Base-by-base conservation (phyloP, 2,797 vertebrate genomes). In the Brachymystax lenok region DNA sequence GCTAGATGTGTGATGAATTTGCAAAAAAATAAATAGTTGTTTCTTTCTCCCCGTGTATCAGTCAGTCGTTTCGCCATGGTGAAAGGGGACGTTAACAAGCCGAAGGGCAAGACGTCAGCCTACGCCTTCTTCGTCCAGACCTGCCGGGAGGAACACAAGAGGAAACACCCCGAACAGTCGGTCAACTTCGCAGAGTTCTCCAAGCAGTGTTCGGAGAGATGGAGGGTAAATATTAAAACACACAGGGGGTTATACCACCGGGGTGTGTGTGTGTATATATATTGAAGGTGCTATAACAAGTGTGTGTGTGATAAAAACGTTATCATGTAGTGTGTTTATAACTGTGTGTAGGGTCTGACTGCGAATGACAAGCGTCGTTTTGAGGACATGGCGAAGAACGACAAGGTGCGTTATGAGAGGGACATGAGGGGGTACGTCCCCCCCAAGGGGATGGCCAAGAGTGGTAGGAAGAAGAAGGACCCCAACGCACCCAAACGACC, bases 121-220 rank as follows among this genome's bases (percentile, higher is more conserved):
- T 98, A 98, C 30, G 97, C 97, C 7, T 98, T 96, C 92, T 98
- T 98, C 69, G 96, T 98, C 80, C 96, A 98, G 89, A 98, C 96
- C 0, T 98, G 96, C 89, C 89, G 96, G 8, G 97, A 98, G 67
- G 97, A 98, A 73, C 97, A 98, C 87, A 96, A 97, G 73, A 96
- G 96, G 92, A 98, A 98, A 12, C 94, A 95, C 85, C 97, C 97
- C 0, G 97, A 97, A 79, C 94, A 96, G 10, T 95, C 95, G 0
- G 96, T 98, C 79, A 97, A 98, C 92, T 98, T 98, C 19, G 92
- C 96, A 0, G 96, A 97, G 85, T 98, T 98, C 91, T 98, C 97
- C 86, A 97, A 97, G 94, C 97, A 97, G 19, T 98, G 97, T 79
- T 98, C 97, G 0, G 96, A 97, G 93, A 91, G 95, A 83, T 98